phyloP scores from a whole-genome alignment of 2,113 vertebrate species.

The Boulengeromyrus knoepffleri region DNA sequence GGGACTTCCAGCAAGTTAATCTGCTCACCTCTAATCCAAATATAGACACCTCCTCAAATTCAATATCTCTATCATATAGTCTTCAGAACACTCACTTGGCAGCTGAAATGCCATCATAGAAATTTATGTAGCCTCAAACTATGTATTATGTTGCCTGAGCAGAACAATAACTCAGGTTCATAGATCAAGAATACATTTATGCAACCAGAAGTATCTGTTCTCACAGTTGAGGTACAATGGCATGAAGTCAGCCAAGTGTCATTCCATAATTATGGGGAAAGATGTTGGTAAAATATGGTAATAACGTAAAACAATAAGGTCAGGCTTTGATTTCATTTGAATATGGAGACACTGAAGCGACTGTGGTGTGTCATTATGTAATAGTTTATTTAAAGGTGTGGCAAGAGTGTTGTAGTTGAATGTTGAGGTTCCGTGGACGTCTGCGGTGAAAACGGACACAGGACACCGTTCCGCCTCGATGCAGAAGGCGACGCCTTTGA shows the following conservation, averaged over 20 bases:
- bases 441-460: background rate
- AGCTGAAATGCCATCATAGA: background rate
- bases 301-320: background rate
- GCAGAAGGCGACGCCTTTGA: background rate
- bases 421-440: background rate
- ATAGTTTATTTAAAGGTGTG: background rate
- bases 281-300: background rate
- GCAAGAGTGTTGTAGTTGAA: background rate
- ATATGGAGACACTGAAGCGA: background rate
- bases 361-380: background rate
- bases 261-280: background rate
- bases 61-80: slow-evolving; percentile 5
- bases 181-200: background rate
- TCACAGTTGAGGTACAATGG: background rate
- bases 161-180: background rate
- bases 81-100: background rate
- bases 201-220: background rate
- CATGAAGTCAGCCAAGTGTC: slow-evolving; percentile 13
- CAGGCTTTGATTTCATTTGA: background rate
- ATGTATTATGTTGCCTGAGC: background rate
- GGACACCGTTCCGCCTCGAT: background rate
- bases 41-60: background rate
- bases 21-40: background rate
- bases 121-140: background rate
- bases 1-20: background rate